Base-by-base conservation (phyloP, 2,797 vertebrate species). In the Leptoclinus maculatus region DNA sequence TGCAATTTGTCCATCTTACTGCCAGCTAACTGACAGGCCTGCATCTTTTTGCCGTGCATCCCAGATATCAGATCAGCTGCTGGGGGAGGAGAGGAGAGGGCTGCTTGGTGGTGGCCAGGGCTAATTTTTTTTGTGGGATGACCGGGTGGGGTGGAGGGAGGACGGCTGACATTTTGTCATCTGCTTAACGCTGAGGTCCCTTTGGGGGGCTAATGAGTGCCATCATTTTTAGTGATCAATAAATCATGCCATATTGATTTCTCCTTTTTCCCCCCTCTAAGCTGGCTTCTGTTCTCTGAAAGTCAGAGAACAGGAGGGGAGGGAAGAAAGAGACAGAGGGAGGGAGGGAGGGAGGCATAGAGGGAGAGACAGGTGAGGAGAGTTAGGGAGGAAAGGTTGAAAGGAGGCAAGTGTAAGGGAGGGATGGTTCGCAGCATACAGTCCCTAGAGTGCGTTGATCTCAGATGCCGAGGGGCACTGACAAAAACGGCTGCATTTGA, bases 231-330 rank as follows among this genome's bases (percentile, higher is more conserved):
- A 94, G 90, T 95, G 92, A 96, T 95, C 95, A 95, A 96, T 96
- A 96, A 96, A 96, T 96, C 94, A 96, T 95, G 95, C 86, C 88
- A 94, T 95, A 95, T 95, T 95, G 95, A 96, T 96, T 95, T 89
- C 82, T 83, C 62, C 8, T 58, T 75, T 84, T 79, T 88, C 68
- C 79, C 80, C 82, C 82, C 84, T 83, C 88, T 93, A 94, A 94
- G 93, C 93, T 75, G 71, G 87, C 94, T 93, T 95, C 94, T 96
- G 93, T 95, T 94, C 95, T 93, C 92, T 94, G 94, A 94, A 94
- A 93, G 92, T 94, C 93, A 95, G 89, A 34, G 71, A 73, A 65
- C 70, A 73, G 82, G 67, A 77, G 74, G 69, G 49, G 70, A 62
- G 73, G 45, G 19, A 29, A 17, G 11, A 17, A 4, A 60, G 58